phyloP scores from a whole-genome alignment of 1,140 invertebrate genomes.

The Nasonia vitripennis region DNA sequence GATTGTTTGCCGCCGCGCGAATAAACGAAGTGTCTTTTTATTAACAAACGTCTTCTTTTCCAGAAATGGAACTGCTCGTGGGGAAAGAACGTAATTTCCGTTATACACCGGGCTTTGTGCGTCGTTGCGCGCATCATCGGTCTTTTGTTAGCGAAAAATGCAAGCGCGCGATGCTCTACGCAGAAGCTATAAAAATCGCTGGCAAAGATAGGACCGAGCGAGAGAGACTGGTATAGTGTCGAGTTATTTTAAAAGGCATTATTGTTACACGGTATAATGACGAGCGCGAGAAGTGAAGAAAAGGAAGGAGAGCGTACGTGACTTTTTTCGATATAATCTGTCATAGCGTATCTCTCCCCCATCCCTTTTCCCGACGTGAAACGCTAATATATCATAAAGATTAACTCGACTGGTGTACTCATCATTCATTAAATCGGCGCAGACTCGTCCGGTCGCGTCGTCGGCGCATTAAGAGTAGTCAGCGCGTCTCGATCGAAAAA shows the following conservation, averaged over 20 bases:
- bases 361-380: background rate
- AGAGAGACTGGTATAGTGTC: no score
- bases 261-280: background rate
- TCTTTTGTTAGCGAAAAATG: background rate
- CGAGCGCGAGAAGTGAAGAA: background rate
- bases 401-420: background rate
- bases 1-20: conserved; percentile 7
- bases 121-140: background rate
- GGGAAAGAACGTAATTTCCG: background rate
- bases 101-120: background rate
- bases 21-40: background rate
- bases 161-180: background rate
- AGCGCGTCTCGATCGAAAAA: background rate
- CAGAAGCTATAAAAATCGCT: background rate
- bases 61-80: background rate
- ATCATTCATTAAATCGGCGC: background rate
- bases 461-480: background rate
- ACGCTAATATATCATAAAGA: background rate
- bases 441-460: background rate
- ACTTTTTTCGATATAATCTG: background rate
- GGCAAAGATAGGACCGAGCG: background rate
- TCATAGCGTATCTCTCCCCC: background rate
- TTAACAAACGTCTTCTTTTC: background rate
- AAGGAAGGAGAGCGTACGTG: background rate
- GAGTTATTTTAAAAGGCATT: background rate